Evolutionary conservation across 2,888 invertebrate genomes (phyloP), one percentile per base, ranked within the genome.

Genomic region (Chelonus formosanus): DNA sequence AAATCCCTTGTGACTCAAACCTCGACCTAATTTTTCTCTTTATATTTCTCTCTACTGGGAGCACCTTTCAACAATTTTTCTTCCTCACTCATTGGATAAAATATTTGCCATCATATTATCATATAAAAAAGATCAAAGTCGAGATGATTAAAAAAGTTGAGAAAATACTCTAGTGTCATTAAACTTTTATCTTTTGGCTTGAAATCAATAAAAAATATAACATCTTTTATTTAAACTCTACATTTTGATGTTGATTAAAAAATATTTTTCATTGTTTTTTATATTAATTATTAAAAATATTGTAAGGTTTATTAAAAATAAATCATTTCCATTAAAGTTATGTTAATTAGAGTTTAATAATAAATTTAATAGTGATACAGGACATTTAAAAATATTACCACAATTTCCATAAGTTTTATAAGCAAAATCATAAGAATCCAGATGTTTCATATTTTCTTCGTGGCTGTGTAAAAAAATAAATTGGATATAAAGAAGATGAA

Each of bases 341-440:
- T 60, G 36, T 31, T 60, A 10, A 45, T 65, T 47, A 45, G 70
- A 68, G 58, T 69, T 71, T 5, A 83, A 68, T 8, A 84, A 66
- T 7, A 84, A 54, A 66, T 76, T 68, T 3, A 85, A 65, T 2
- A 84, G 54, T 4, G 84, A 84, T 63, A 84, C 71, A 0, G 84
- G 83, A 67, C 84, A 85, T 0, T 76, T 69, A 63, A 81, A 83
- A 3, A 62, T 65, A 3, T 67, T 3, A 20, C 77, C 75, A 66
- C 84, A 84, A 10, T 80, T 71, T n/a, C 45, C 43, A 36, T 67
- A 66, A 4, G 59, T 70, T 40, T 65, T 65, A 65, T 78, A 77
- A 2, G 83, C 83, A 4, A 67, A 7, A 59, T 83, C 83, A 67
- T 84, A 83, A 10, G 68, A 71, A 67, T 83, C 83, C 4, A 73